Conservation (phyloP, 1,140 invertebrate genomes). For the Grapholita molesta region DNA sequence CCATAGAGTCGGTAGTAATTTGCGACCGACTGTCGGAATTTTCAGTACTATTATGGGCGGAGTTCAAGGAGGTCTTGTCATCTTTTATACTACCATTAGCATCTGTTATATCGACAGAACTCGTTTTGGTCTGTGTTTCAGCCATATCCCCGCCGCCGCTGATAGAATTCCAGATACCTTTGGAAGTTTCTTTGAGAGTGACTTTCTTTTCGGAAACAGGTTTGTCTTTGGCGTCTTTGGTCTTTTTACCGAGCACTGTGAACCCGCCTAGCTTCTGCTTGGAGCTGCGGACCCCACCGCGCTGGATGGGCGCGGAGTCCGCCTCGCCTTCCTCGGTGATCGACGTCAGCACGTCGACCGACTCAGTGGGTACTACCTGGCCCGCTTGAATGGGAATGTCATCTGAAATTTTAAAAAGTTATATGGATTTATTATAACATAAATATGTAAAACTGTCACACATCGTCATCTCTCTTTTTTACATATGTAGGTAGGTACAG, state of each 20-base stretch:
- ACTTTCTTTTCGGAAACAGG: conserved; percentile 60
- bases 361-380: conserved; percentile 57
- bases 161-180: conserved; percentile 65
- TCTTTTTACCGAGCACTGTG: conserved; percentile 70
- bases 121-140: conserved; percentile 62
- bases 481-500: too few relatives aligned
- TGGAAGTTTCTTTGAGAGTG: conserved; percentile 64
- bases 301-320: conserved; percentile 59
- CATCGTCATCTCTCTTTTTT: too few relatives aligned
- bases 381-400: conserved; percentile 76
- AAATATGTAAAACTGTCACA: too few relatives aligned
- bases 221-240: conserved; percentile 70
- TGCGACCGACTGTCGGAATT: conserved; percentile 70
- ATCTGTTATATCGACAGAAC: conserved; percentile 42
- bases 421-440: neutral
- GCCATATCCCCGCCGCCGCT: conserved; percentile 63
- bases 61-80: conserved; percentile 69
- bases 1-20: conserved; percentile 66
- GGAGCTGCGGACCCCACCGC: conserved; percentile 63
- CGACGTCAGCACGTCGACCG: conserved; percentile 65
- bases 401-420: conserved; percentile 51
- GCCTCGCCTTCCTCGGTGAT: conserved; percentile 72
- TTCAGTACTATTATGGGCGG: conserved; percentile 63
- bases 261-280: conserved; percentile 71
- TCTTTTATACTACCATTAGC: conserved; percentile 67